These are phyloP conservation scores for Albula glossodonta DNA, from an alignment of 2,113 vertebrate species.

Conservation along the genomic window DNA sequence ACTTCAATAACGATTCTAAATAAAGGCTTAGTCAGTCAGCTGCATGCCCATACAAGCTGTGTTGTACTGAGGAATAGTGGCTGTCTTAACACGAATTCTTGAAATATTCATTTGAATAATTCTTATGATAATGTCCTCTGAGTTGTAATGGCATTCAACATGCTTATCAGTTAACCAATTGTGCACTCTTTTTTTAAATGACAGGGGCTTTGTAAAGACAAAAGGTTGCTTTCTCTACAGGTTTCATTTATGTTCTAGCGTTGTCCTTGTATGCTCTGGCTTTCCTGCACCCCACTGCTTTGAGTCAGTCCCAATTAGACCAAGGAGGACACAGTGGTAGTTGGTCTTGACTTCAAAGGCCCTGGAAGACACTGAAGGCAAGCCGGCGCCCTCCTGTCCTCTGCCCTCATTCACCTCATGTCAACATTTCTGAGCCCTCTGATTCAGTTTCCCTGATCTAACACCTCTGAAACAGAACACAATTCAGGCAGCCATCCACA, in stretches of 20 bases:
- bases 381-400: background rate
- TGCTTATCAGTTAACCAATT: background rate
- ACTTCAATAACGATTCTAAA: too few relatives aligned
- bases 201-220: background rate
- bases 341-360: background rate
- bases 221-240: background rate
- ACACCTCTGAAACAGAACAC: conserved; percentile 2
- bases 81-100: background rate
- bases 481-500: background rate
- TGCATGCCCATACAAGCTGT: background rate
- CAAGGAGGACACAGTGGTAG: background rate
- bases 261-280: background rate
- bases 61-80: background rate
- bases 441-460: background rate
- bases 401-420: background rate
- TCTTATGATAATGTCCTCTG: background rate
- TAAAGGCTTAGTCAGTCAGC: too few relatives aligned
- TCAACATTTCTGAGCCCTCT: background rate
- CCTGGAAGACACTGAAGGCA: background rate
- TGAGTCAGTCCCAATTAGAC: background rate
- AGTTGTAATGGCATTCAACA: background rate
- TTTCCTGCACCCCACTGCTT: background rate
- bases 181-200: background rate
- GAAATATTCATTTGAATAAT: background rate
- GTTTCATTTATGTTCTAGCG: background rate